A percentile compares a stretch with the other conserved stretches of the same genome.
Conservation (phyloP, 1,140 invertebrate genomes). For the Bombus huntii region DNA sequence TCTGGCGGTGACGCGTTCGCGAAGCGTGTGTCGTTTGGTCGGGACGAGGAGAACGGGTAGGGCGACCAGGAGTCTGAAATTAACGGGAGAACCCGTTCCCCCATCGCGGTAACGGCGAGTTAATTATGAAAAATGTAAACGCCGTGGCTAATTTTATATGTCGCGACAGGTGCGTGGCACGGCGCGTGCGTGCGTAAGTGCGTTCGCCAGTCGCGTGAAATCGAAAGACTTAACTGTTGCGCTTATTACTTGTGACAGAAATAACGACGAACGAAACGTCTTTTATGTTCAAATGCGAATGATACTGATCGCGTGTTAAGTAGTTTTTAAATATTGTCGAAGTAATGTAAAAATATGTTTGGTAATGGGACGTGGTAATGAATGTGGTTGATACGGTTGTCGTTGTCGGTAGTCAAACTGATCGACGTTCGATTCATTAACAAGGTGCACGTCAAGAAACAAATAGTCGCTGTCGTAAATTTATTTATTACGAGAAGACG, state of each 20-base stretch:
- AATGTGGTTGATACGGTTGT: neutral
- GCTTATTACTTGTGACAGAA: neutral
- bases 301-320: neutral
- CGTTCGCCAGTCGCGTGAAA: constrained; percentile 28
- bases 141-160: constrained; percentile 53
- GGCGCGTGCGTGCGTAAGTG: neutral
- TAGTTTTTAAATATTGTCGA: neutral
- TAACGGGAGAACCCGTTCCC: constrained; percentile 4
- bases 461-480: neutral
- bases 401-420: neutral
- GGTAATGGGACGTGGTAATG: neutral
- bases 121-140: constrained; percentile 46
- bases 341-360: neutral
- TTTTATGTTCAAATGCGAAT: neutral
- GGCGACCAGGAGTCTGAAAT: neutral
- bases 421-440: neutral
- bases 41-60: too few relatives aligned
- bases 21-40: neutral
- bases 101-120: neutral
- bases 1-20: neutral
- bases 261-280: neutral
- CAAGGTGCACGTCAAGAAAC: neutral
- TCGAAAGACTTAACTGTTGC: constrained; percentile 11
- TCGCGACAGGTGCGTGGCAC: constrained; percentile 43
- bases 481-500: neutral